Evolutionary conservation across 2,797 vertebrate species (phyloP), one percentile per base, ranked within the genome.

Genomic region (Enteromius treurensis): DNA sequence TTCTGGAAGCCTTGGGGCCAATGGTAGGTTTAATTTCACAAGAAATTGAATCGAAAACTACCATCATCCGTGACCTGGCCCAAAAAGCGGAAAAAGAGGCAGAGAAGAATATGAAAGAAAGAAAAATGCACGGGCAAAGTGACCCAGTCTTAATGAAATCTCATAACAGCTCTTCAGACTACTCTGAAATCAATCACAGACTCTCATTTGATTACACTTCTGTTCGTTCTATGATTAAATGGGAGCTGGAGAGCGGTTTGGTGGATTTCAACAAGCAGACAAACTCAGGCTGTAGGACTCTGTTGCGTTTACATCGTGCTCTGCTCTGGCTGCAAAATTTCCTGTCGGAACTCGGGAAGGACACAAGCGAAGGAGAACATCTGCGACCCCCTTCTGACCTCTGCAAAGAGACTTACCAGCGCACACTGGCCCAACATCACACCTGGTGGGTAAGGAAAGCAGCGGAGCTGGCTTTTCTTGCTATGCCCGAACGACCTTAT

Each of bases 261-360:
- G 95, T 96, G 84, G 90, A 94, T 87, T 95, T 96, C 83, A 23
- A 87, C 5, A 83, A 85, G 6, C 87, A 90, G 65, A 88, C 89
- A 0, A 86, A 93, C 75, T 97, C 95, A 0, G 96, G 97, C 19
- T 96, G 95, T 49, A 91, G 94, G 47, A 97, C 95, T 0, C 88
- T 96, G 2, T 91, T 97, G 65, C 90, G 96, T 9, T 93, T 97
- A 80, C 97, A 98, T 80, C 94, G 96, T 0, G 96, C 96, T 21
- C 90, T 97, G 77, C 93, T 93, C 37, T 97, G 96, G 96, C 91
- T 97, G 75, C 92, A 97, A 88, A 94, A 95, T 80, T 97, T 97
- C 88, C 90, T 98, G 87, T 87, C 91, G 86, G 93, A 94, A 82
- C 91, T 97, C 79, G 93, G 92, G 0, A 92, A 93, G 80, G 91